Conservation (phyloP, 2,797 vertebrate species). For the Onychomys arenicola region DNA sequence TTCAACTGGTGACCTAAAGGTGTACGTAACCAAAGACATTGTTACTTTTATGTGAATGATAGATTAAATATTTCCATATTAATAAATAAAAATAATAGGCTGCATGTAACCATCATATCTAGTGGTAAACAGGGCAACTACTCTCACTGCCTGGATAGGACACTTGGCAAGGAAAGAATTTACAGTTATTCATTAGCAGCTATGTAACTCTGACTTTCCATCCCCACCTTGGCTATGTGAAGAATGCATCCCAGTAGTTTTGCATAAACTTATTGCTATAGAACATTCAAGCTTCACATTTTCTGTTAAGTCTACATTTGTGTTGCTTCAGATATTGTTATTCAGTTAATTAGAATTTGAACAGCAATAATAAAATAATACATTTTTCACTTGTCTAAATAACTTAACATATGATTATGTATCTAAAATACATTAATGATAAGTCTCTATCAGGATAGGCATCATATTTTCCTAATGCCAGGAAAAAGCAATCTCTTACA, state of each 20-base stretch:
- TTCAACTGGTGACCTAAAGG: neutral
- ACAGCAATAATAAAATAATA: neutral
- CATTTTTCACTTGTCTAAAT: neutral
- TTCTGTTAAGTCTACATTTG: neutral
- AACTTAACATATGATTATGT: neutral
- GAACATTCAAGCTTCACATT: neutral
- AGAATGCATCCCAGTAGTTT: neutral
- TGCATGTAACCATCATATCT: neutral
- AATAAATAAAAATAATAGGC: neutral
- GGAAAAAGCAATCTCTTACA: neutral
- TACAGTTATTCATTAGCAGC: neutral
- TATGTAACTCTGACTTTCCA: neutral
- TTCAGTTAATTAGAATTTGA: conserved; percentile 18
- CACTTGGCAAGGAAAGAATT: neutral
- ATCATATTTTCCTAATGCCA: neutral
- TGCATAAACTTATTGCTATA: neutral
- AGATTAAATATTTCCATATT: neutral
- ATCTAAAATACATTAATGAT: neutral
- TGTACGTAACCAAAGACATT: neutral
- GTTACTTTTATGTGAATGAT: neutral
- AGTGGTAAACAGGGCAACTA: neutral
- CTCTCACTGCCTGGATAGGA: neutral
- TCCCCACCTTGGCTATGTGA: neutral
- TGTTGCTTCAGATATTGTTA: neutral
- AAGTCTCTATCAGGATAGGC: neutral